Conservation (phyloP, 2,888 invertebrate genomes). For the Itoplectis maculator region DNA sequence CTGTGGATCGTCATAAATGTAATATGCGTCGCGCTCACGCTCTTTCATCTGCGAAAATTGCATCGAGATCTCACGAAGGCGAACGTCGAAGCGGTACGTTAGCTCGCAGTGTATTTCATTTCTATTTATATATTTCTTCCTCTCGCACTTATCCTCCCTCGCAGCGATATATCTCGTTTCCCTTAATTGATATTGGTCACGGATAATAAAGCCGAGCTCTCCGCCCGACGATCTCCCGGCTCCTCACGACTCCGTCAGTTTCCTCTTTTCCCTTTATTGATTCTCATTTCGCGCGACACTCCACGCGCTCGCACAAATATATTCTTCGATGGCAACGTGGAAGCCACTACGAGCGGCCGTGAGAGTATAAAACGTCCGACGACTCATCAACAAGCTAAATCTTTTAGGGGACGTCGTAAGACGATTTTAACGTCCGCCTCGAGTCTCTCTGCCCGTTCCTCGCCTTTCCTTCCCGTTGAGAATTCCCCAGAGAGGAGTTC, state of each 20-base stretch:
- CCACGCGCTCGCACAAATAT: constrained; percentile 9
- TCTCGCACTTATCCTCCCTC: not conserved
- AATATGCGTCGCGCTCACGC: constrained; percentile 93
- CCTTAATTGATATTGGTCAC: constrained; percentile 30
- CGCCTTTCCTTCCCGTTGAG: not conserved
- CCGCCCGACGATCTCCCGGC: not conserved
- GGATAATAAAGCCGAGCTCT: constrained; percentile 6
- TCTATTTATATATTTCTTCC: constrained; percentile 15
- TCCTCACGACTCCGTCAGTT: not conserved
- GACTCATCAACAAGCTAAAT: constrained; percentile 19
- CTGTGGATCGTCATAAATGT: constrained; percentile 95
- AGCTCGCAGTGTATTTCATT: not conserved
- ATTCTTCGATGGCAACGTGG: not conserved
- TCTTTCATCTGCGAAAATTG: constrained; percentile 93
- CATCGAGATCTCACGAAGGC: constrained; percentile 93
- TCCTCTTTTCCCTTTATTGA: constrained; percentile 18
- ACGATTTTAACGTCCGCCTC: constrained; percentile 20
- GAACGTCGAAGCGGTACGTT: constrained; percentile 90
- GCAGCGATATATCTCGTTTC: not conserved
- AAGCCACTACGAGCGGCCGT: not conserved
- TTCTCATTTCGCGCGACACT: not conserved
- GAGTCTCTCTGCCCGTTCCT: not conserved
- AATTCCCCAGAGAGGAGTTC: constrained; percentile 9
- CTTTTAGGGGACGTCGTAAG: constrained; percentile 31
- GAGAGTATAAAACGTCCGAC: constrained; percentile 6